Percentiles rank a stretch among this genome's conserved stretches.
Conservation (phyloP, 2,888 invertebrate species). For the Incurvaria masculella region DNA sequence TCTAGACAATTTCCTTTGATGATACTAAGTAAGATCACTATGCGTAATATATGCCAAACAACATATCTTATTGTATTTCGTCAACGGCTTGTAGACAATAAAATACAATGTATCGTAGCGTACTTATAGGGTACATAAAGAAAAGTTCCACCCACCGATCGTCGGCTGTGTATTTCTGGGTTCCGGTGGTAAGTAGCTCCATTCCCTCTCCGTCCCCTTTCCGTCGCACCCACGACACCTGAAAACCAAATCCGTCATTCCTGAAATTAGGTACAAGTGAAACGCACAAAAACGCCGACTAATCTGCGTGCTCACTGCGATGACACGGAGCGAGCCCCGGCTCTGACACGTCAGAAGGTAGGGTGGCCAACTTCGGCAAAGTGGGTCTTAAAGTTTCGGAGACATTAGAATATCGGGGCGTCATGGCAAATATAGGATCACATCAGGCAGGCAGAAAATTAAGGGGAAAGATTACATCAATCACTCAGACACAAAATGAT, state of each 20-base stretch:
- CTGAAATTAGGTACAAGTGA: neutral
- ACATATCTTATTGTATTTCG: conserved; percentile 1
- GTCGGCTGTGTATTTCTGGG: conserved; percentile 45
- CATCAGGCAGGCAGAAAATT: no score
- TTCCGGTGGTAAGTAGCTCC: conserved; percentile 46
- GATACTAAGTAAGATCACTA: neutral
- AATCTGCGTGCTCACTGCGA: no score
- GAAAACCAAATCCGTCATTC: neutral
- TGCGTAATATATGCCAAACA: neutral
- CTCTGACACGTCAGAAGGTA: no score
- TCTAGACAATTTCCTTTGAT: neutral
- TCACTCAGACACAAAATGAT: no score
- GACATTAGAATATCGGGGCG: no score
- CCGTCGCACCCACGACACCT: conserved; percentile 50
- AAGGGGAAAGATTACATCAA: no score
- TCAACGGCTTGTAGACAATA: conserved; percentile 1
- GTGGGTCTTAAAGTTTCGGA: no score
- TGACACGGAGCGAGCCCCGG: no score
- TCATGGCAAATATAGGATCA: no score
- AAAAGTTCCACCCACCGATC: conserved; percentile 28
- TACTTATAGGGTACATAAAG: conserved; percentile 12
- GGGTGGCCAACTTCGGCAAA: no score
- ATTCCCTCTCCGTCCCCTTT: conserved; percentile 46
- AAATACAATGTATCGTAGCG: conserved; percentile 9
- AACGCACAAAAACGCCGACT: neutral